phyloP scores from a whole-genome alignment of 1,140 invertebrate genomes.

The Drosophila bocki region DNA sequence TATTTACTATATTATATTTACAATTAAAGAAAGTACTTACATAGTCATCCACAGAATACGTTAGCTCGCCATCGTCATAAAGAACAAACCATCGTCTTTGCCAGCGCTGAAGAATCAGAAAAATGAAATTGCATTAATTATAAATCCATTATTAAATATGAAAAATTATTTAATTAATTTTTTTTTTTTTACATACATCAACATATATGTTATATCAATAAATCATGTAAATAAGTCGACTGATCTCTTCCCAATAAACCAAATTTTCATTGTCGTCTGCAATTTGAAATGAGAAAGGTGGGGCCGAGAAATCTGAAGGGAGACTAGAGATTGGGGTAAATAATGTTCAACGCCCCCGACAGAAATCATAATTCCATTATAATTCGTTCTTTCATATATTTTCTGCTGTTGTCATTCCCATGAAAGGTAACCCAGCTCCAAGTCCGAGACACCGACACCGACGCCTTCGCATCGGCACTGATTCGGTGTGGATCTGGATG shows the following conservation, averaged over 20 bases:
- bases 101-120: constrained; percentile 93
- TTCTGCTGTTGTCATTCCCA: constrained; percentile 60
- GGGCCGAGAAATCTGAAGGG: background rate
- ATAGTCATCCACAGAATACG: constrained; percentile 98
- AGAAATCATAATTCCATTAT: constrained; percentile 71
- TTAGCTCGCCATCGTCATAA: constrained; percentile 98
- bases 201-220: no score
- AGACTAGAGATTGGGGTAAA: constrained; percentile 17
- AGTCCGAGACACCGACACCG: constrained; percentile 26
- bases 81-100: constrained; percentile 98
- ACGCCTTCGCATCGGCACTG: constrained; percentile 25
- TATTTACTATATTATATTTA: background rate
- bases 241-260: constrained; percentile 12
- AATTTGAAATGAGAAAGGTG: constrained; percentile 12
- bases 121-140: constrained; percentile 34
- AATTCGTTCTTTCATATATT: constrained; percentile 56
- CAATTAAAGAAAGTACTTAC: constrained; percentile 89
- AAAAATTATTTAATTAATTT: background rate
- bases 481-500: constrained; percentile 40
- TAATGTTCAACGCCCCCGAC: constrained; percentile 69
- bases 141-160: background rate
- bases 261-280: constrained; percentile 29
- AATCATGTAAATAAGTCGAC: background rate
- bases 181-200: background rate
- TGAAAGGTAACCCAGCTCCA: constrained; percentile 55